A percentile compares a stretch with the other conserved stretches of the same genome.
Conservation (phyloP, 2,888 invertebrate species). For the Xestoiulus laeticollis region DNA sequence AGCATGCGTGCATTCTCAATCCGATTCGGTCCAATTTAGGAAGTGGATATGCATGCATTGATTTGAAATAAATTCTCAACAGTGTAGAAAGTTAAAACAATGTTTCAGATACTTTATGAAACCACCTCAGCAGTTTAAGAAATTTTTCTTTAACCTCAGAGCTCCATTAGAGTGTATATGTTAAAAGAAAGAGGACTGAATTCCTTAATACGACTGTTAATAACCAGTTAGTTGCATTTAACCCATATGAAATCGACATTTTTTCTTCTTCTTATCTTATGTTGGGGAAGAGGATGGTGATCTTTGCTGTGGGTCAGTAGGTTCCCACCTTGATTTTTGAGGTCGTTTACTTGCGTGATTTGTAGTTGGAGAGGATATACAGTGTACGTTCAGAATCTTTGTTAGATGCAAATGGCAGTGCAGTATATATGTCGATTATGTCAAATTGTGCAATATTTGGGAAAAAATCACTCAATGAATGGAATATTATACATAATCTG, state of each 20-base stretch:
- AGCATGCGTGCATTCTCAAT: neutral
- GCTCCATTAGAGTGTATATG: conserved; percentile 3
- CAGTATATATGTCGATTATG: neutral
- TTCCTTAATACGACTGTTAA: neutral
- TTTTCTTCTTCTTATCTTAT: neutral
- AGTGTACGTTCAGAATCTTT: no score
- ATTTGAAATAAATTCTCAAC: neutral
- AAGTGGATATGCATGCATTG: neutral
- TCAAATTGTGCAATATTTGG: no score
- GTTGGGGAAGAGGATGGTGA: neutral
- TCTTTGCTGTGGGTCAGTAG: conserved; percentile 31
- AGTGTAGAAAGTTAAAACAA: conserved; percentile 14
- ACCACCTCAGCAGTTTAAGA: neutral
- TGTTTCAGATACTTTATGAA: neutral
- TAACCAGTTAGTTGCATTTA: neutral
- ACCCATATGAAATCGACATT: conserved; percentile 28
- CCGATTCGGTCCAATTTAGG: neutral
- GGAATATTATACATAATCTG: no score
- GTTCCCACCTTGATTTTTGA: conserved; percentile 40
- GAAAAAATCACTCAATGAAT: no score
- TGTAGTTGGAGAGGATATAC: neutral
- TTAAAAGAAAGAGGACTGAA: conserved; percentile 22
- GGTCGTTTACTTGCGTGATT: neutral
- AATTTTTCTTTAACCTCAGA: neutral
- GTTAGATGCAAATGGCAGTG: neutral